Percentiles rank a stretch among this genome's conserved stretches.
These are phyloP conservation scores for Gymnopithys bicolor DNA, from an alignment of 2,797 vertebrate species.

Conservation along the genomic window DNA sequence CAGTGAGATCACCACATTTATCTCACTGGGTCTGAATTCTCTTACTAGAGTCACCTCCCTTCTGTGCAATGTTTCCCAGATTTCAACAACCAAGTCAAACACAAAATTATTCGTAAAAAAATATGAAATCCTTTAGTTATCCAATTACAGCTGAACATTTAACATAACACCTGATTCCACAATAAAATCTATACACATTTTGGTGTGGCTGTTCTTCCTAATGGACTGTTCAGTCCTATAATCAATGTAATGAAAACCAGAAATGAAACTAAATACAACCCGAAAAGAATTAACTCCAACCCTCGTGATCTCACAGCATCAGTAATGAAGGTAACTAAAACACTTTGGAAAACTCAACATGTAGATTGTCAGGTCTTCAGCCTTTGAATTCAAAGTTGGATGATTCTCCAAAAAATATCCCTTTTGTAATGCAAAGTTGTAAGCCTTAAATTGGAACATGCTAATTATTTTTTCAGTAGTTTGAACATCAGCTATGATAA, in stretches of 20 bases:
- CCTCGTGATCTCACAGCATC: not conserved
- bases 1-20: constrained; percentile 67
- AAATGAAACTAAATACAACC: not conserved
- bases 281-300: not conserved
- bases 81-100: not conserved
- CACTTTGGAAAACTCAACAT: not conserved
- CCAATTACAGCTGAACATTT: not conserved
- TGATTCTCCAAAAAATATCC: not conserved
- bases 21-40: constrained; percentile 51
- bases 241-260: not conserved
- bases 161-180: not conserved
- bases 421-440: not conserved
- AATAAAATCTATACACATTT: not conserved
- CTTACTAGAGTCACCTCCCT: constrained; percentile 44
- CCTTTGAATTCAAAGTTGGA: not conserved
- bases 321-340: not conserved
- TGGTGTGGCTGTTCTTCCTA: not conserved
- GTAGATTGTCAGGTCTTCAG: not conserved
- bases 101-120: not conserved
- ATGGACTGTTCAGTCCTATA: not conserved
- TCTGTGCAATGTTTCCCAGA: constrained; percentile 17
- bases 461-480: not conserved
- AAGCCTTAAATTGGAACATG: not conserved
- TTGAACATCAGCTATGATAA: not conserved
- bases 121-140: not conserved